Conservation (phyloP, 2,113 vertebrate genomes). For the Psammodynastes pulverulentus region DNA sequence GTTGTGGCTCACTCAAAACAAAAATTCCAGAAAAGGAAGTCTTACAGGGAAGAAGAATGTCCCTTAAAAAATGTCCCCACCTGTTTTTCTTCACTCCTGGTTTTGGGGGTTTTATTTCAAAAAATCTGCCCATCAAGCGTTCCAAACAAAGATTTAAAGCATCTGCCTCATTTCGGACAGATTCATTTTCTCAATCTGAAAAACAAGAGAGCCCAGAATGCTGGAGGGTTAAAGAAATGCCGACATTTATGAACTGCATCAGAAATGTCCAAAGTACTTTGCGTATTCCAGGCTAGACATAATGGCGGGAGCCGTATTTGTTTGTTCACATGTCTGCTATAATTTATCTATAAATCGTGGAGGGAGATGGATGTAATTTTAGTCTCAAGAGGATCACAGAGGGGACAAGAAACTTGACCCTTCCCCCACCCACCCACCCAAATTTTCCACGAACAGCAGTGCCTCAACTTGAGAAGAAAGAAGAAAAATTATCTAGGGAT, state of each 20-base stretch:
- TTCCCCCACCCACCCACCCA: background rate
- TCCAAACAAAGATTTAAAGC: background rate
- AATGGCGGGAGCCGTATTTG: background rate
- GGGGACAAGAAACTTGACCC: background rate
- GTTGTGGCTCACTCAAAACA: background rate
- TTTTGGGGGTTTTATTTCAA: background rate
- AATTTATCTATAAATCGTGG: background rate
- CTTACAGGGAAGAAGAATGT: background rate
- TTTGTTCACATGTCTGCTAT: constrained; percentile 5
- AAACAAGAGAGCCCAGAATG: background rate
- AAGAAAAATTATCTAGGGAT: background rate
- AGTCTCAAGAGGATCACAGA: background rate
- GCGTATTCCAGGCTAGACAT: background rate
- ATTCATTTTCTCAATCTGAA: background rate
- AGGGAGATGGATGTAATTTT: background rate
- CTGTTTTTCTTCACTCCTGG: background rate
- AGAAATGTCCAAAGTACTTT: background rate
- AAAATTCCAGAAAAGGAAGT: background rate
- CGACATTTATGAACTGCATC: background rate
- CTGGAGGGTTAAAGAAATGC: background rate
- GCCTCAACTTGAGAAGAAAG: background rate
- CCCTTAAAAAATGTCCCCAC: background rate
- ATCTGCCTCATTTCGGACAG: background rate
- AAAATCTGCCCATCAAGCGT: background rate
- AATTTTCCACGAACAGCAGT: background rate